These are phyloP conservation scores for Orthonevra nobilis DNA, from an alignment of 2,888 invertebrate species.

Conservation along the genomic window DNA sequence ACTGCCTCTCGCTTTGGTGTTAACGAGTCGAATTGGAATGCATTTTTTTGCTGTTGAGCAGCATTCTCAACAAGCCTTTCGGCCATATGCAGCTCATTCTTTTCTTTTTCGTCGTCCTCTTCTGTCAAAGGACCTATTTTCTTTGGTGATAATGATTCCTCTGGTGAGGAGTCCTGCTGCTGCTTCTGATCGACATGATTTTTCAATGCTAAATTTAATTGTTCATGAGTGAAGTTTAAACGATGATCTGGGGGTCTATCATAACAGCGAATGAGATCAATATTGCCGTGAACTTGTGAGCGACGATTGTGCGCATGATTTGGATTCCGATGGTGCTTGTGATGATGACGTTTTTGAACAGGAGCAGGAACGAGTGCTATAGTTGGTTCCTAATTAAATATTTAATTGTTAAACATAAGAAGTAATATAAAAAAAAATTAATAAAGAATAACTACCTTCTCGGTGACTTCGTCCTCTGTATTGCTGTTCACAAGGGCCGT, in stretches of 20 bases:
- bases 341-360: constrained; percentile 73
- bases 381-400: constrained; percentile 45
- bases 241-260: constrained; percentile 72
- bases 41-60: constrained; percentile 79
- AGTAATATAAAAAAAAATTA: not conserved
- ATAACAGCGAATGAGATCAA: constrained; percentile 71
- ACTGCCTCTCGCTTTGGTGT: constrained; percentile 77
- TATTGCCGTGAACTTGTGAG: constrained; percentile 70
- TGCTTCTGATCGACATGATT: constrained; percentile 68
- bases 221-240: constrained; percentile 73
- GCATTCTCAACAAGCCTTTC: constrained; percentile 79
- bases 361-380: constrained; percentile 48
- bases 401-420: no score
- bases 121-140: constrained; percentile 69
- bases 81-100: constrained; percentile 79
- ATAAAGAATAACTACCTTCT: constrained; percentile 61
- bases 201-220: constrained; percentile 72
- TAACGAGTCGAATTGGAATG: constrained; percentile 80
- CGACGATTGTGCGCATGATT: constrained; percentile 72
- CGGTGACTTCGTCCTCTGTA: constrained; percentile 57
- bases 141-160: constrained; percentile 72
- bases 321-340: constrained; percentile 76
- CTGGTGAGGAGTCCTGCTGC: constrained; percentile 69
- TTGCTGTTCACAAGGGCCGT: constrained; percentile 81
- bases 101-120: constrained; percentile 57